Conservation (phyloP, 1,140 invertebrate genomes). For the Ostrea edulis region DNA sequence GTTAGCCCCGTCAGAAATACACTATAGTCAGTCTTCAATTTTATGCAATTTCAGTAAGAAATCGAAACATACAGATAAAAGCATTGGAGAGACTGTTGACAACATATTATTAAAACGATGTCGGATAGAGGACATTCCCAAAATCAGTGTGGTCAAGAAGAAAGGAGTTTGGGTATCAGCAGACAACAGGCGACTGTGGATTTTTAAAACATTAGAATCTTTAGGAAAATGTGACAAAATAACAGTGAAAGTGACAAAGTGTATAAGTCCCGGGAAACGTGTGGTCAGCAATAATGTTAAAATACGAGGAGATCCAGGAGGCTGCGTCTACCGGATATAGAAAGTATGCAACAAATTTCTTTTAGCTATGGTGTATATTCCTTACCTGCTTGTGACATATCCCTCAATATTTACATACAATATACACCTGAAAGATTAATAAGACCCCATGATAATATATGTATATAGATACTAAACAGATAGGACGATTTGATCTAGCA, state of each 20-base stretch:
- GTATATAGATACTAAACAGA: too few species aligned
- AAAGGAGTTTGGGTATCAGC: conserved; percentile 31
- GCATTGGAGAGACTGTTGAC: conserved; percentile 45
- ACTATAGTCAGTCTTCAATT: conserved; percentile 31
- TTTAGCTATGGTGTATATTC: too few species aligned
- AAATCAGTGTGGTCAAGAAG: conserved; percentile 10
- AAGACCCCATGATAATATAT: too few species aligned
- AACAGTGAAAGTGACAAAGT: background rate
- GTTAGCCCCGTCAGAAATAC: conserved; percentile 43
- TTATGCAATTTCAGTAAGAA: background rate
- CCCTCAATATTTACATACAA: too few species aligned
- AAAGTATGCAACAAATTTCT: background rate
- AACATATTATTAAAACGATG: background rate
- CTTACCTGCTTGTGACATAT: too few species aligned
- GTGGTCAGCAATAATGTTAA: background rate
- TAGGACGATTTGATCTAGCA: too few species aligned
- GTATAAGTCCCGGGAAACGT: background rate
- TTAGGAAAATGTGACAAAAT: conserved; percentile 22
- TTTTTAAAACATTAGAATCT: conserved; percentile 33
- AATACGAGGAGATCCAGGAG: background rate
- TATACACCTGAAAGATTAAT: too few species aligned
- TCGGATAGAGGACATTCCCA: conserved; percentile 19
- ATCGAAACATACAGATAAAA: background rate
- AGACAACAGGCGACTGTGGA: conserved; percentile 51
- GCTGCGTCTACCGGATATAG: background rate